Base-by-base conservation (phyloP, 2,113 vertebrate species). In the Mystacornis crossleyi region DNA sequence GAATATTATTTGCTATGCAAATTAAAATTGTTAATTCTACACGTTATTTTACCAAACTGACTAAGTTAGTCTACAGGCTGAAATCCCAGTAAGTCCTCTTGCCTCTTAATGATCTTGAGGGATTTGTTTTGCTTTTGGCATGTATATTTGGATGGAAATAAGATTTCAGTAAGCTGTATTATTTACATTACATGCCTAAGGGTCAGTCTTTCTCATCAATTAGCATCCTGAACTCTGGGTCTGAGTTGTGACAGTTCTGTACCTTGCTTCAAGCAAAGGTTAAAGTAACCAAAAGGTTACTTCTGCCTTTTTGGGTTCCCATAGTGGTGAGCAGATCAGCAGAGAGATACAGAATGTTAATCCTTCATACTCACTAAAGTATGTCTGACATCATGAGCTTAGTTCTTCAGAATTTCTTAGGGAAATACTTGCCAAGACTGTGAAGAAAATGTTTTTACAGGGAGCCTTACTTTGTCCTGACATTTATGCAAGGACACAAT, bases 391-490 rank as follows among this genome's bases (percentile, higher is more conserved):
- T 95, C 73, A 75, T 53, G 25, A 53, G 33, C 64, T 58, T 85
- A 78, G 67, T 90, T 95, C 64, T 81, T 66, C 1, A 53, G 77
- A 80, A 61, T 95, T 95, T 96, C 60, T 92, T 64, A 12, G n/a
- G 23, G 50, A 89, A 87, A 54, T 62, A 53, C 54, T 92, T 86
- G 89, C 88, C 86, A 92, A 89, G 73, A 70, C 50, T 87, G 60
- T 86, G 93, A 95, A 91, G 93, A 93, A 96, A 97, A 97, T 92
- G 88, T 97, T 97, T 97, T 97, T 96, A 57, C 54, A 88, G 10
- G 78, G 69, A 94, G 16, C 54, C 45, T 79, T 94, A 43, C 88
- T 95, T 97, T 95, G 86, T 95, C 70, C 58, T 95, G 88, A 96
- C 70, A 86, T 96, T 89, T 97, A 88, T 69, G 64, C 94, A 58